phyloP scores from a whole-genome alignment of 2,888 invertebrate species.

The Torymus aiolomorphi region DNA sequence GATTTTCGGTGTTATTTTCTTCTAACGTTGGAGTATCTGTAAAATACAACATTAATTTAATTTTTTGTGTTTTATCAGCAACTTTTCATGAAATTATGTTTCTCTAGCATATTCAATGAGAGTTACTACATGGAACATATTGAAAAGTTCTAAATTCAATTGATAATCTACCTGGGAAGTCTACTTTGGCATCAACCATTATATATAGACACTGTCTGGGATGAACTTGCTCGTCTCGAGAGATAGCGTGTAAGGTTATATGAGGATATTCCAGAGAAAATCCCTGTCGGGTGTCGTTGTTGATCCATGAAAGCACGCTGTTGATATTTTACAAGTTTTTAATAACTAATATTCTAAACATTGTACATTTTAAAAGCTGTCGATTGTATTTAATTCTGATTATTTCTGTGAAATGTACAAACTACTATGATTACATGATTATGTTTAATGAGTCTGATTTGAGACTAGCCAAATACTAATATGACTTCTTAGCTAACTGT shows the following conservation, averaged over 20 bases:
- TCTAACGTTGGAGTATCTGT: slow-evolving; percentile 35
- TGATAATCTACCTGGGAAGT: slow-evolving; percentile 76
- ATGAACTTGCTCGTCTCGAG: slow-evolving; percentile 81
- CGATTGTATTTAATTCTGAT: too few species aligned
- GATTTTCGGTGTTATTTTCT: slow-evolving; percentile 12
- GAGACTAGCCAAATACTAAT: too few species aligned
- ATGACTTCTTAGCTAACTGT: too few species aligned
- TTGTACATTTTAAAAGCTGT: background rate
- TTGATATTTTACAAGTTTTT: slow-evolving; percentile 62
- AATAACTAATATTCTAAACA: background rate
- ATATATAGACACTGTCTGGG: slow-evolving; percentile 85
- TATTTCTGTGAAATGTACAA: too few species aligned
- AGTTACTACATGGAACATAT: background rate
- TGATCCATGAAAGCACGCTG: slow-evolving; percentile 81
- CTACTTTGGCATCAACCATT: slow-evolving; percentile 83
- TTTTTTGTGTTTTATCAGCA: background rate
- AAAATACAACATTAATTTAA: slow-evolving; percentile 19
- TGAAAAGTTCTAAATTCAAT: slow-evolving; percentile 28
- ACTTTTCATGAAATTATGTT: background rate
- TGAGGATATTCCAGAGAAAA: slow-evolving; percentile 85
- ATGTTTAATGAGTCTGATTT: too few species aligned
- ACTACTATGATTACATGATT: too few species aligned
- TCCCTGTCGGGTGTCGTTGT: slow-evolving; percentile 78
- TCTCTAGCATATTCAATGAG: slow-evolving; percentile 1
- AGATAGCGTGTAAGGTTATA: slow-evolving; percentile 87